These are phyloP conservation scores for Coranthus polyacanthus DNA, from an alignment of 2,797 vertebrate genomes.

Conservation along the genomic window DNA sequence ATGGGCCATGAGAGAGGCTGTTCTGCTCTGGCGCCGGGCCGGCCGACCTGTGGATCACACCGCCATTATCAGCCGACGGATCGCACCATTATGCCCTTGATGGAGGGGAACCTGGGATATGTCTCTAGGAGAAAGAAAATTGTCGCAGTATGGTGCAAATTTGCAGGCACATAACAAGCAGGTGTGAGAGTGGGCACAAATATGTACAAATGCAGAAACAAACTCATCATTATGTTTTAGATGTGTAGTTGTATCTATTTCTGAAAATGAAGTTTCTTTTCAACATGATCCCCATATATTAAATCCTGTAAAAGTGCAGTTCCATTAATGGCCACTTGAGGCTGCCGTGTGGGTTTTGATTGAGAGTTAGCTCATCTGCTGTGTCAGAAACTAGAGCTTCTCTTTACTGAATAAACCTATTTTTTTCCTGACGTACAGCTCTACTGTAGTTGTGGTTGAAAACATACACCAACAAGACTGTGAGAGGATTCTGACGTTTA, in stretches of 20 bases:
- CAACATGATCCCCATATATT: too few relatives aligned
- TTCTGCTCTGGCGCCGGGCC: conserved; percentile 75
- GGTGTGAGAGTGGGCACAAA: conserved; percentile 17
- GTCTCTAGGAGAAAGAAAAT: conserved; percentile 47
- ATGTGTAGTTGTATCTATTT: background rate
- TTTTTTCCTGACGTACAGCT: too few relatives aligned
- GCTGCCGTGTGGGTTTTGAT: too few relatives aligned
- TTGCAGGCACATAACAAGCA: conserved; percentile 9
- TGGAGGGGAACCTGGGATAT: conserved; percentile 70
- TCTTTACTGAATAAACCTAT: too few relatives aligned
- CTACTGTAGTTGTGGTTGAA: too few relatives aligned
- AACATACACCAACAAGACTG: too few relatives aligned
- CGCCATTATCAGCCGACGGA: conserved; percentile 74
- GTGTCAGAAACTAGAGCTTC: too few relatives aligned
- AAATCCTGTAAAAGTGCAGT: too few relatives aligned
- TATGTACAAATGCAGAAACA: background rate
- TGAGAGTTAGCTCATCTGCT: too few relatives aligned
- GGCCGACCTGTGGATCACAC: conserved; percentile 72
- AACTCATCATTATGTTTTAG: conserved; percentile 2
- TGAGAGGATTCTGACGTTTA: too few relatives aligned
- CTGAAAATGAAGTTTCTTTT: background rate
- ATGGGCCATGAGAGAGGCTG: conserved; percentile 83
- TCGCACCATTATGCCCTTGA: conserved; percentile 81
- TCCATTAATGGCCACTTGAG: too few relatives aligned
- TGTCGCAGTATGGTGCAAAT: conserved; percentile 23